A percentile compares a stretch with the other conserved stretches of the same genome.
Evolutionary conservation across 2,888 invertebrate species (phyloP).

Genomic region (Macropis europaea): DNA sequence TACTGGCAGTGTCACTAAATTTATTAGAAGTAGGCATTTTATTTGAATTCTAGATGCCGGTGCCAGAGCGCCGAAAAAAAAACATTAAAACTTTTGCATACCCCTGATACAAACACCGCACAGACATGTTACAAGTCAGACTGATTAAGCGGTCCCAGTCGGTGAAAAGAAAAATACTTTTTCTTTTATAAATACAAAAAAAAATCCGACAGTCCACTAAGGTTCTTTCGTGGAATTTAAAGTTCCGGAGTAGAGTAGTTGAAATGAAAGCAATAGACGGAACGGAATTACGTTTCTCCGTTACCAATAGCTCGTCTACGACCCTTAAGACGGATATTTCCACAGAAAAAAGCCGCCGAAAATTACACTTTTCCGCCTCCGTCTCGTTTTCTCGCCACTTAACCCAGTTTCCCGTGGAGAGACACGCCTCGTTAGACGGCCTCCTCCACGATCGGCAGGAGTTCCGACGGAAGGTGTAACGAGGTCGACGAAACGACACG

Average conservation of each 20-base stretch:
- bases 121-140: too few relatives aligned
- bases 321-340: slow-evolving; percentile 24
- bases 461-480: slow-evolving; percentile 42
- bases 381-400: slow-evolving; percentile 41
- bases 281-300: slow-evolving; percentile 17
- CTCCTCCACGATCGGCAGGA: slow-evolving; percentile 34
- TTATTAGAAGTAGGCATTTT: too few relatives aligned
- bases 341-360: slow-evolving; percentile 31
- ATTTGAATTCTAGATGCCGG: too few relatives aligned
- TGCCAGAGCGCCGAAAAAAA: too few relatives aligned
- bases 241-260: not conserved
- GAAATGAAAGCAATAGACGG: not conserved
- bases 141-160: too few relatives aligned
- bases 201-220: too few relatives aligned
- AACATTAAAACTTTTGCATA: too few relatives aligned
- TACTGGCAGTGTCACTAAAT: too few relatives aligned
- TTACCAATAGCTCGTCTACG: slow-evolving; percentile 18
- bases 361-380: slow-evolving; percentile 43
- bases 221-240: not conserved
- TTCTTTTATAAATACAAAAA: too few relatives aligned
- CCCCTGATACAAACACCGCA: too few relatives aligned
- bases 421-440: slow-evolving; percentile 43
- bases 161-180: too few relatives aligned
- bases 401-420: slow-evolving; percentile 43
- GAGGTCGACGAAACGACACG: slow-evolving; percentile 34